These are phyloP conservation scores for Jaculus jaculus DNA, from an alignment of 2,113 vertebrate species.

Conservation along the genomic window DNA sequence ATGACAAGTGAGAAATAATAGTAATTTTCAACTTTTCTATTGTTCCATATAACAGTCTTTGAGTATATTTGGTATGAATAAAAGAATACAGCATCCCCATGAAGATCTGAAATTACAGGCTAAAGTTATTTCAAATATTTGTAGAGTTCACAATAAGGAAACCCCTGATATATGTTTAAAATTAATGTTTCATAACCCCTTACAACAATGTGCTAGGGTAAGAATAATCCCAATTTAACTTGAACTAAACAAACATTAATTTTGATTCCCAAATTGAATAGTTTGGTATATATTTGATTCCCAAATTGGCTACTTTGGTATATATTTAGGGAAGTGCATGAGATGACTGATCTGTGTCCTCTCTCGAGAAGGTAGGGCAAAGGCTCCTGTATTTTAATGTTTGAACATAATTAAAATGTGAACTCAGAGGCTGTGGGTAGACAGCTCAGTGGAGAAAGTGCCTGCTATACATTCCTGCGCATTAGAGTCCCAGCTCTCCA, in stretches of 20 bases:
- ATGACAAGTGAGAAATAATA: background rate
- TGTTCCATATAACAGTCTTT: too few species aligned
- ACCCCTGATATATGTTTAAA: background rate
- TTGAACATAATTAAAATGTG: background rate
- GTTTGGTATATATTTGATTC: background rate
- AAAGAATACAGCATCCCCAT: background rate
- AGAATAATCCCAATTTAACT: background rate
- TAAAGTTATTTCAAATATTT: background rate
- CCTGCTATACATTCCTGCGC: too few species aligned
- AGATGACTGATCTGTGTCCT: background rate
- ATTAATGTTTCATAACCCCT: background rate
- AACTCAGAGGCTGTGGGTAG: background rate
- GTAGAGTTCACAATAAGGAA: background rate
- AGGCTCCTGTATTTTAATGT: background rate
- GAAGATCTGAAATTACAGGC: background rate
- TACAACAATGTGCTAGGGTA: background rate
- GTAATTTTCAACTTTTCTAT: background rate
- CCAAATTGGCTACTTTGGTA: background rate
- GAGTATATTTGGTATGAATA: background rate
- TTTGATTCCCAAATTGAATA: background rate
- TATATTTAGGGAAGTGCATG: background rate
- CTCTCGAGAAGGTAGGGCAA: background rate
- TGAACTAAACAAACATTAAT: background rate
- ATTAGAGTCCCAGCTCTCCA: too few species aligned
- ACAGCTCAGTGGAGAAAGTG: too few species aligned